Evolutionary conservation across 2,113 vertebrate species (phyloP).

Genomic region (Alethe castanea): DNA sequence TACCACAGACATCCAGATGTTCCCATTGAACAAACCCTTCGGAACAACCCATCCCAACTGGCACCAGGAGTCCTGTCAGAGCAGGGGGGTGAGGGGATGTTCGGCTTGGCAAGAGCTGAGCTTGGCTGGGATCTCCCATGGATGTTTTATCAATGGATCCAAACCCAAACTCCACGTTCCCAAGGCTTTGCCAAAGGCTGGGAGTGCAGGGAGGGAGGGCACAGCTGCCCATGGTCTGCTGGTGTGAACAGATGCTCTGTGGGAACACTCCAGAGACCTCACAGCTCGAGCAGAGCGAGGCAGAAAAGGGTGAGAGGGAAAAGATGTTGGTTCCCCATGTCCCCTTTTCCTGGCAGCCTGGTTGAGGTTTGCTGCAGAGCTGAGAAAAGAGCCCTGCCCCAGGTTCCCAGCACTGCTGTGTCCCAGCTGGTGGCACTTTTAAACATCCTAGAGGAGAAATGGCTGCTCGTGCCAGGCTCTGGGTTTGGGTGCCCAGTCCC

Average conservation of each 20-base stretch:
- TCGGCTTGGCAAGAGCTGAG: background rate
- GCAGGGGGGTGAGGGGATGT: background rate
- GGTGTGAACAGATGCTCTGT: background rate
- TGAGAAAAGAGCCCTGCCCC: background rate
- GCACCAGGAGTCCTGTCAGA: background rate
- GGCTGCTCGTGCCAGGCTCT: accelerated
- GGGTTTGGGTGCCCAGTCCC: background rate
- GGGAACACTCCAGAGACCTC: background rate
- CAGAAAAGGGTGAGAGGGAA: background rate
- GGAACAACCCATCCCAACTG: background rate
- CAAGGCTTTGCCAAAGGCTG: background rate
- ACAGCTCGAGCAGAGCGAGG: background rate
- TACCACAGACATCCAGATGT: slow-evolving; percentile 48
- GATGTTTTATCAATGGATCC: background rate
- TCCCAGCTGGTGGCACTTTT: background rate
- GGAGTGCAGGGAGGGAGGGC: background rate
- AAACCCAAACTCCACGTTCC: background rate
- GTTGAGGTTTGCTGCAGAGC: background rate
- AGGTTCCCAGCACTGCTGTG: background rate
- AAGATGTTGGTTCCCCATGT: background rate
- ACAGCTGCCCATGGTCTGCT: background rate
- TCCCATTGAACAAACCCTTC: background rate
- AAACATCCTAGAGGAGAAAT: background rate
- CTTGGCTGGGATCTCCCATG: background rate
- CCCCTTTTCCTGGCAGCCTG: background rate